These are phyloP conservation scores for Xylocampa areola DNA, from an alignment of 2,888 invertebrate genomes.

Conservation along the genomic window DNA sequence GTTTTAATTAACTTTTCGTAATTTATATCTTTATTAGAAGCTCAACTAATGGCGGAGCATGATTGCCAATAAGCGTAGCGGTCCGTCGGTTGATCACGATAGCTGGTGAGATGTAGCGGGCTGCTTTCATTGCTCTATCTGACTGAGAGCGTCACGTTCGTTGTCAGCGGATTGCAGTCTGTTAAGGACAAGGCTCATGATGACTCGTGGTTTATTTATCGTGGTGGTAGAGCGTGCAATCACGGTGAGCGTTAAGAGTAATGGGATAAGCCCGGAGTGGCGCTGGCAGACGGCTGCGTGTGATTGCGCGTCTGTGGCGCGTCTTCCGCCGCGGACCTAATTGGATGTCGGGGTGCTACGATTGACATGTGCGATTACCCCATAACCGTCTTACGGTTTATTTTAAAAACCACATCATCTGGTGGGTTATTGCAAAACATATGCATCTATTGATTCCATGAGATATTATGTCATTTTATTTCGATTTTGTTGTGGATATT, in stretches of 20 bases:
- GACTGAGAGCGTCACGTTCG: constrained; percentile 66
- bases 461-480: constrained; percentile 2
- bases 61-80: constrained; percentile 78
- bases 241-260: constrained; percentile 54
- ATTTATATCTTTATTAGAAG: constrained; percentile 88
- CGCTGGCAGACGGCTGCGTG: constrained; percentile 39
- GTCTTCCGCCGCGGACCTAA: constrained; percentile 49
- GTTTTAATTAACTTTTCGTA: constrained; percentile 88
- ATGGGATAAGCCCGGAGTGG: constrained; percentile 58
- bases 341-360: constrained; percentile 51
- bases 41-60: constrained; percentile 76
- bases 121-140: constrained; percentile 68
- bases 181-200: constrained; percentile 55
- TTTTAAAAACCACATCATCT: constrained; percentile 28
- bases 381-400: constrained; percentile 31
- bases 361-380: constrained; percentile 58
- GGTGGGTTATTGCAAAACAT: constrained; percentile 10
- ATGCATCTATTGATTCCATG: constrained; percentile 2
- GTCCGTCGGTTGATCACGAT: constrained; percentile 75
- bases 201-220: constrained; percentile 66
- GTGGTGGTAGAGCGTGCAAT: constrained; percentile 55
- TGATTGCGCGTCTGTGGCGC: constrained; percentile 47
- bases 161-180: constrained; percentile 63
- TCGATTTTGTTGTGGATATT: constrained; percentile 2
- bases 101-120: constrained; percentile 59